A percentile compares a stretch with the other conserved stretches of the same genome.
Evolutionary conservation across 2,888 invertebrate species (phyloP).

Genomic region (Lutraria lutraria): DNA sequence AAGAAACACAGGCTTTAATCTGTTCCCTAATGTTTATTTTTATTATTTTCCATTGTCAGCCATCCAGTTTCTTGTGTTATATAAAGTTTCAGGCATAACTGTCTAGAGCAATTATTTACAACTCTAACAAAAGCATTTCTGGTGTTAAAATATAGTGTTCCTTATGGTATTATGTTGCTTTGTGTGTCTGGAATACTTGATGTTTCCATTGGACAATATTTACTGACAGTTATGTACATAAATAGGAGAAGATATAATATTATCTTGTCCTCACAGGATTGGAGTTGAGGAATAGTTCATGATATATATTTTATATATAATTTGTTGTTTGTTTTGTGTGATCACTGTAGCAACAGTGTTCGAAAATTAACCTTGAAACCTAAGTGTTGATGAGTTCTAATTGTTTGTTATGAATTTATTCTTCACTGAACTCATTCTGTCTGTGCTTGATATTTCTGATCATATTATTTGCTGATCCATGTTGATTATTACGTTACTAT

Average conservation of each 20-base stretch:
- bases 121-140: neutral
- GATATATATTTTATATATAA: neutral
- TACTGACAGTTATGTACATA: neutral
- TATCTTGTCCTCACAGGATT: neutral
- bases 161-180: neutral
- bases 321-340: neutral
- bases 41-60: too few species aligned
- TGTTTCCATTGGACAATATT: neutral
- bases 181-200: neutral
- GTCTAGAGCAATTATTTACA: neutral
- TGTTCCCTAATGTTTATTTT: too few species aligned
- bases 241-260: neutral
- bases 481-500: neutral
- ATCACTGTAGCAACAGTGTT: neutral
- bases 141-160: neutral
- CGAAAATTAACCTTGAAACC: neutral
- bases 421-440: neutral
- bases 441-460: neutral
- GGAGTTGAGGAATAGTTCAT: neutral
- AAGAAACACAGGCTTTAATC: too few species aligned
- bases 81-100: conserved; percentile 9
- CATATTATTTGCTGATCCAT: neutral
- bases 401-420: neutral
- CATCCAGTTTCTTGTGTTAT: neutral
- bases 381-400: neutral